Conservation (phyloP, 1,140 invertebrate species). For the Calliopsis andreniformis region DNA sequence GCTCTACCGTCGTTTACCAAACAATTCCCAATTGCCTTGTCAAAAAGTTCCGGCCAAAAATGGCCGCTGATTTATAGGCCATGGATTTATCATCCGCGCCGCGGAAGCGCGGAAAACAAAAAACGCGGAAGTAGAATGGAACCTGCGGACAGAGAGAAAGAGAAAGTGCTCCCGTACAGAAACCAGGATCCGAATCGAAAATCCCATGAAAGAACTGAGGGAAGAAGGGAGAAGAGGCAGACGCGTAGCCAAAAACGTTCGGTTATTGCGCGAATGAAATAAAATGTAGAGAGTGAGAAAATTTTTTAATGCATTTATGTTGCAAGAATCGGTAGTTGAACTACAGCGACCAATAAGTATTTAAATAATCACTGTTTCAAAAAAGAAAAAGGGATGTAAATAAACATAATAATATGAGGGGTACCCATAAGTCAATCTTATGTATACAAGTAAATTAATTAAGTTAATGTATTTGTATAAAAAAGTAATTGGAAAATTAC, state of each 20-base stretch:
- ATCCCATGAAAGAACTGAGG: neutral
- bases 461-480: too few species aligned
- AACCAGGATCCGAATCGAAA: neutral
- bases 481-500: too few species aligned
- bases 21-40: conserved; percentile 76
- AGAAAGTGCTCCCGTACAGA: neutral
- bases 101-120: conserved; percentile 47
- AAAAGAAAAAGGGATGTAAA: too few species aligned
- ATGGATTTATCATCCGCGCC: conserved; percentile 61
- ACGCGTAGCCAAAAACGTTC: neutral
- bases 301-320: too few species aligned
- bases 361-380: too few species aligned
- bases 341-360: too few species aligned
- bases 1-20: conserved; percentile 69
- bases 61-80: conserved; percentile 71
- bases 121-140: conserved; percentile 11
- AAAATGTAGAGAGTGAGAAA: too few species aligned
- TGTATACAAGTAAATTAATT: too few species aligned
- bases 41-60: conserved; percentile 73
- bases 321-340: too few species aligned
- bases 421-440: too few species aligned
- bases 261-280: neutral
- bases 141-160: conserved; percentile 14
- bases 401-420: too few species aligned
- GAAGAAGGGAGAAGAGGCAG: neutral